A percentile compares a stretch with the other conserved stretches of the same genome.
These are phyloP conservation scores for Ectropis grisescens DNA, from an alignment of 1,140 invertebrate species.

Conservation along the genomic window DNA sequence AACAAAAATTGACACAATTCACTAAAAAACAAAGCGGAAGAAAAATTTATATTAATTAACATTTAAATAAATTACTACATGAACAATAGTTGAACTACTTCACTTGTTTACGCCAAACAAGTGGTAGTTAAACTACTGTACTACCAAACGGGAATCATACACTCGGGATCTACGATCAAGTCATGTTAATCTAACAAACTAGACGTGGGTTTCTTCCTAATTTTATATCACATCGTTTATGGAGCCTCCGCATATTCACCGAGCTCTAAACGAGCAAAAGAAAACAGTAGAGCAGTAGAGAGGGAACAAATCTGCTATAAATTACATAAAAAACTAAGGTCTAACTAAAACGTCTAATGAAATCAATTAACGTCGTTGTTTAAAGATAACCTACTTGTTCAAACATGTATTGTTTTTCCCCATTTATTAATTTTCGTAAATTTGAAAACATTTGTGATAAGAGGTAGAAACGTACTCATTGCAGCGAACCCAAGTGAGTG, in stretches of 20 bases:
- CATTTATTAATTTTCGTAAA: too few relatives aligned
- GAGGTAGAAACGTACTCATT: too few relatives aligned
- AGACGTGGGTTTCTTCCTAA: background rate
- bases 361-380: too few relatives aligned
- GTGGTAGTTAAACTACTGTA: slow-evolving; percentile 15
- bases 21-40: background rate
- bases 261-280: background rate
- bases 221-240: background rate
- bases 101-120: slow-evolving; percentile 28
- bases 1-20: background rate
- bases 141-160: background rate
- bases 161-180: background rate
- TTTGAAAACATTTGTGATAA: too few relatives aligned
- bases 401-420: too few relatives aligned
- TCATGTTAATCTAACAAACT: background rate
- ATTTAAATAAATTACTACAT: background rate
- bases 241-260: background rate
- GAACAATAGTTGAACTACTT: slow-evolving; percentile 17
- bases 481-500: too few relatives aligned
- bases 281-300: too few relatives aligned
- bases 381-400: too few relatives aligned
- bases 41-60: too few relatives aligned
- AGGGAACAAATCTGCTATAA: too few relatives aligned
- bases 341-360: too few relatives aligned
- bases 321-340: too few relatives aligned